Evolutionary conservation across 2,888 invertebrate genomes (phyloP).

Genomic region (Macropis europaea): DNA sequence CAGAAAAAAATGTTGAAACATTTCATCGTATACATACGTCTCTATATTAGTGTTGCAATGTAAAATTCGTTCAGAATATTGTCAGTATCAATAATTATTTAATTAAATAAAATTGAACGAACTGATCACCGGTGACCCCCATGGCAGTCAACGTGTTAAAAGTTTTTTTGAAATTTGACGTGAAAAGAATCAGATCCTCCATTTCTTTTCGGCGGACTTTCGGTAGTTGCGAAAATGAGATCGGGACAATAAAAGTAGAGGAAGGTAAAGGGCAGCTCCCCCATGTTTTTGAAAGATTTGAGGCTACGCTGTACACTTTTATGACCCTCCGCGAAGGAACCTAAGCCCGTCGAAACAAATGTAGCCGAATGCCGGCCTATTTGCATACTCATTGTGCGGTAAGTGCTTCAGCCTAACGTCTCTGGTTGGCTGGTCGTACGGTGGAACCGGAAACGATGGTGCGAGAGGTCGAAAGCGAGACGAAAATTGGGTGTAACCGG

Average conservation of each 20-base stretch:
- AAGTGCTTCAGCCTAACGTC: slow-evolving; percentile 64
- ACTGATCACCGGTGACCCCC: too few species aligned
- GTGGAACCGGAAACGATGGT: slow-evolving; percentile 48
- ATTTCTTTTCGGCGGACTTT: too few species aligned
- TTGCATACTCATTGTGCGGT: slow-evolving; percentile 66
- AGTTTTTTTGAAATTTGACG: too few species aligned
- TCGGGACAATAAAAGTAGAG: slow-evolving; percentile 53
- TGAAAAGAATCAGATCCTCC: too few species aligned
- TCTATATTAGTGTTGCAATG: too few species aligned
- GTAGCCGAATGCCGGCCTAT: slow-evolving; percentile 67
- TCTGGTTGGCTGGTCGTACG: slow-evolving; percentile 48
- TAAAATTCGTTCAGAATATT: too few species aligned
- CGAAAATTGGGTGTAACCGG: slow-evolving; percentile 52
- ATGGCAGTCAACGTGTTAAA: too few species aligned
- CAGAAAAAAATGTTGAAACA: too few species aligned
- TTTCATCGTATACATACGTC: too few species aligned
- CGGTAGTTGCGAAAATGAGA: slow-evolving; percentile 54
- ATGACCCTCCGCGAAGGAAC: slow-evolving; percentile 52
- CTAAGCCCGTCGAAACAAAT: slow-evolving; percentile 68
- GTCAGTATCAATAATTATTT: too few species aligned
- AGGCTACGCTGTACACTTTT: slow-evolving; percentile 52
- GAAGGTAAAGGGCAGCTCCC: slow-evolving; percentile 40
- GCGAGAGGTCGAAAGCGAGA: slow-evolving; percentile 33
- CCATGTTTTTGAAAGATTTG: slow-evolving; percentile 62
- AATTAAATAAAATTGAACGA: too few species aligned